Evolutionary conservation across 1,140 invertebrate genomes (phyloP).

Genomic region (Periplaneta americana): DNA sequence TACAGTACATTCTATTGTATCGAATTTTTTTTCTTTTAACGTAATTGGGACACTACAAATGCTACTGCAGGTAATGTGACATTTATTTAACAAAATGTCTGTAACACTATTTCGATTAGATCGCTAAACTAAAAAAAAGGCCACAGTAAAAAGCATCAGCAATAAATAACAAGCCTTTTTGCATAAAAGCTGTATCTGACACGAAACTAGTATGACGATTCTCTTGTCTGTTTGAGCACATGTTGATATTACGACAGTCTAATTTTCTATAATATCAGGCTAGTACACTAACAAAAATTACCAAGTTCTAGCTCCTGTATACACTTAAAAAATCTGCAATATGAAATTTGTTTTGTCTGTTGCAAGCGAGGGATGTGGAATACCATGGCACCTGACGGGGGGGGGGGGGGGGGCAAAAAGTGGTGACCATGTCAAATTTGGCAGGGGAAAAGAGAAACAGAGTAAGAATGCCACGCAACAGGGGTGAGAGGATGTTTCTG

Average conservation of each 20-base stretch:
- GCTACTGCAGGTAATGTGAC: not conserved
- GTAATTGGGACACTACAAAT: not conserved
- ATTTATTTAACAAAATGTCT: too few relatives aligned
- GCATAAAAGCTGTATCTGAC: too few relatives aligned
- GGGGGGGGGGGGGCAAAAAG: too few relatives aligned
- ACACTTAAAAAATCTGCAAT: not conserved
- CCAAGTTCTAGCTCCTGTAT: not conserved
- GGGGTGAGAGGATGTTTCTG: too few relatives aligned
- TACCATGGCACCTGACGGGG: too few relatives aligned
- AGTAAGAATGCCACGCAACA: not conserved
- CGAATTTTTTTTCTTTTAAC: too few relatives aligned
- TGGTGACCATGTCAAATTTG: not conserved
- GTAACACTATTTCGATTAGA: not conserved
- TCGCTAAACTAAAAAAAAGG: not conserved
- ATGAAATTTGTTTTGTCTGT: too few relatives aligned
- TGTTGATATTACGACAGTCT: not conserved
- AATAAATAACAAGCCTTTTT: not conserved
- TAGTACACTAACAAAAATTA: not conserved
- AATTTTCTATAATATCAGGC: not conserved
- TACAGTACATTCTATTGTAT: too few relatives aligned
- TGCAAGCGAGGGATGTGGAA: not conserved
- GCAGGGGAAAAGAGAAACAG: not conserved
- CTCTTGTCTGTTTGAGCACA: not conserved
- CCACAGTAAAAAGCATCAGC: not conserved
- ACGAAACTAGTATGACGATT: not conserved